Evolutionary conservation across 64 coral and sea anemone genomes (phyloP).

Genomic region (Dendronephthya gigantea): DNA sequence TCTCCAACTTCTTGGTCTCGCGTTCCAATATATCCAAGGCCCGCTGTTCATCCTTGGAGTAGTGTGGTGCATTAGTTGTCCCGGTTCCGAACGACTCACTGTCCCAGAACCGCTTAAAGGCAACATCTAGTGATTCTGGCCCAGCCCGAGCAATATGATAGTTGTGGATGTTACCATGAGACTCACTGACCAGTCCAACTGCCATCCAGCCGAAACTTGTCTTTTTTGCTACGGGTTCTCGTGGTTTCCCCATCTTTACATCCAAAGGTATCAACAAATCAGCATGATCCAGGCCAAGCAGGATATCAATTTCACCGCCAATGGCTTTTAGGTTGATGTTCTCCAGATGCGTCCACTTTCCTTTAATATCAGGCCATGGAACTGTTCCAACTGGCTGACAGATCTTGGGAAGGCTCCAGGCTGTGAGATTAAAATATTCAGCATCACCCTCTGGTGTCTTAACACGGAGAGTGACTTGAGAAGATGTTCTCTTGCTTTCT

Average conservation of each 20-base stretch:
- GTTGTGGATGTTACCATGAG: background rate
- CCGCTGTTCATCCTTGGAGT: background rate
- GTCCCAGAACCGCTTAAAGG: background rate
- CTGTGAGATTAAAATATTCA: background rate
- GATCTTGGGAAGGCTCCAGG: background rate
- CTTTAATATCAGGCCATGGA: background rate
- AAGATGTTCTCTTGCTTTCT: background rate
- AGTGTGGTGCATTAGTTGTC: background rate
- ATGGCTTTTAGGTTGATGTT: background rate
- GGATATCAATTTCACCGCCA: background rate
- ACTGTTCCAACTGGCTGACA: background rate
- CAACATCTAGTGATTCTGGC: background rate
- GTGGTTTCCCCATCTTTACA: background rate
- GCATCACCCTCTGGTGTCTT: background rate
- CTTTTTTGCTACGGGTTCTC: constrained; percentile 1
- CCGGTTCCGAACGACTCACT: background rate
- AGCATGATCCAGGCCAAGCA: background rate
- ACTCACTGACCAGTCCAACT: background rate
- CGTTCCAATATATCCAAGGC: background rate
- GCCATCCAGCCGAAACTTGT: background rate
- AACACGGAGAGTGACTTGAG: background rate
- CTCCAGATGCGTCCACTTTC: background rate
- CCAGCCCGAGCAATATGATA: background rate
- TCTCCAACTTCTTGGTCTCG: background rate
- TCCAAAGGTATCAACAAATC: background rate